Evolutionary conservation across 23 tunicate species (phyloP), one percentile per base, ranked within the genome.

Genomic region (Trididemnum miniatum): DNA sequence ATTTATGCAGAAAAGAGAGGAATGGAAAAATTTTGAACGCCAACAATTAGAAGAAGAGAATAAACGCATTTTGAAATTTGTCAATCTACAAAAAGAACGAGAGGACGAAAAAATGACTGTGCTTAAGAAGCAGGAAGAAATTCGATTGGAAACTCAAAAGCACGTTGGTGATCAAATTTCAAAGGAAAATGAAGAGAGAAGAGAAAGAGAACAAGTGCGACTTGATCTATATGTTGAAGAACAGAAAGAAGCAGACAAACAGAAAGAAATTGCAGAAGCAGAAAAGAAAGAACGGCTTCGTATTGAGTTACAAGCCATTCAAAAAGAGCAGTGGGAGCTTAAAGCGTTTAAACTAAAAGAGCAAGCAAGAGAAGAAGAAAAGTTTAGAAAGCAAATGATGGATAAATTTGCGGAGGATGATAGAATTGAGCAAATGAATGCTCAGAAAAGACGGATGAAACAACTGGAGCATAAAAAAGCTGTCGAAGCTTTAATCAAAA

Each of bases 381-480:
- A 88, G 29, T 94, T 84, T 54, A 73, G 98, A 76, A 52, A 80
- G 69, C 94, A 88, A 72, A 94, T 94, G 98, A 65, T 94, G 60
- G 98, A 87, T 28, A 94, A 94, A 54, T 94, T 94, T 76, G 98
- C 98, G 3, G 98, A 94, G 36, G 98, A 94, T 59, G 98, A 94
- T 76, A 83, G 87, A 5, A 76, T 94, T 7, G 98, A 94, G 73
- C 98, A 94, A 65, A 89, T 94, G 94, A 94, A 94, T 44, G 90
- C 84, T 25, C 90, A 94, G 80, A 94, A 94, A 60, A 79, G 98
- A 37, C 84, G 98, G 57, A 94, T 94, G 98, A 88, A 88, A 72
- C 98, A 94, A 65, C 84, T 88, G 35, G 90, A 94, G 35, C 98
- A 94, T 33, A 89, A 94, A 74, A 51, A 95, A 35, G 98, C 98